phyloP scores from a whole-genome alignment of 2,113 vertebrate genomes.

The Galemys pyrenaicus region DNA sequence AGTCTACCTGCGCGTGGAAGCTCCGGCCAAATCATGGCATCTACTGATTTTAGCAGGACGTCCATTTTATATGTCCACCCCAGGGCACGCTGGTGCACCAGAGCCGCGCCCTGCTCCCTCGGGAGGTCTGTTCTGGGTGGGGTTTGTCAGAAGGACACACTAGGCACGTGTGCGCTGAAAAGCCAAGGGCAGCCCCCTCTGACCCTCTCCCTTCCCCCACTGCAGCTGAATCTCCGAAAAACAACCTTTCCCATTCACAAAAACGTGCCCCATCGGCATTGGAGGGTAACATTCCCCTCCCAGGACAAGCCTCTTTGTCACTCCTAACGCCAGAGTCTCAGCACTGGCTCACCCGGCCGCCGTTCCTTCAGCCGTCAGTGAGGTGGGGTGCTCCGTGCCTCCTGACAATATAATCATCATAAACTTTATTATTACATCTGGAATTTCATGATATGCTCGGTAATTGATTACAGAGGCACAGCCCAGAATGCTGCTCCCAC shows the following conservation, averaged over 20 bases:
- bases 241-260: neutral
- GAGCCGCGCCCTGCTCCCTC: neutral
- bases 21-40: neutral
- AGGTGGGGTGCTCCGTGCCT: conserved; percentile 35
- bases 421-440: conserved; percentile 80
- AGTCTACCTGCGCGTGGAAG: neutral
- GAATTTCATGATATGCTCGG: conserved; percentile 80
- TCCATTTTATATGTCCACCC: conserved; percentile 48
- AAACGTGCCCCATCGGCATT: conserved; percentile 51
- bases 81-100: neutral
- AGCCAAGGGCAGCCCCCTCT: neutral
- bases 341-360: neutral
- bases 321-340: conserved; percentile 30
- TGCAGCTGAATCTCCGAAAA: neutral
- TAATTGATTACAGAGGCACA: conserved; percentile 70
- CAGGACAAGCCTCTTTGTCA: conserved; percentile 69
- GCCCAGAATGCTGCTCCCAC: conserved; percentile 68
- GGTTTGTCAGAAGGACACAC: neutral
- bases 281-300: conserved; percentile 61
- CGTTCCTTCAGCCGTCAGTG: neutral
- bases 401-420: conserved; percentile 63
- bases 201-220: conserved; percentile 12
- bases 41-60: conserved; percentile 31
- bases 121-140: no score
- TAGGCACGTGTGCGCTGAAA: neutral